Evolutionary conservation across 2,888 invertebrate species (phyloP).

Genomic region (Dyspetes luteomarginatus): DNA sequence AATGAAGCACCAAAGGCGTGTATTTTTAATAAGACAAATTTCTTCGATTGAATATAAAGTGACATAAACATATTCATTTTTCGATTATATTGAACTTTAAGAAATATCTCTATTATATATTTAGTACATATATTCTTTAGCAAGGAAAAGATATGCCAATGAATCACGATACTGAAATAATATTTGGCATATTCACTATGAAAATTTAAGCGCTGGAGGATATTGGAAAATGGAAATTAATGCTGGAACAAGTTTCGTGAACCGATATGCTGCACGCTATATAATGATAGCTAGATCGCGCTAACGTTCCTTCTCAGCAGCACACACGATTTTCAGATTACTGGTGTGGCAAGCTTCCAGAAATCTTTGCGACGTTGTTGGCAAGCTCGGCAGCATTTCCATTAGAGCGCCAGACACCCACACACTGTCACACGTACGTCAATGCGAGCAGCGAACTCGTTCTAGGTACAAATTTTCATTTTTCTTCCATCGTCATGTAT

Average conservation of each 20-base stretch:
- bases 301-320: constrained; percentile 21
- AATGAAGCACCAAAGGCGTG: too few relatives aligned
- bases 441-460: constrained; percentile 11
- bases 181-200: constrained; percentile 19
- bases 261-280: constrained; percentile 27
- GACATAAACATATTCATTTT: too few relatives aligned
- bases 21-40: too few relatives aligned
- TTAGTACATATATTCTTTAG: too few relatives aligned
- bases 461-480: constrained; percentile 15
- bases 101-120: too few relatives aligned
- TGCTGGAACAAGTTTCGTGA: constrained; percentile 64
- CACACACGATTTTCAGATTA: constrained; percentile 37
- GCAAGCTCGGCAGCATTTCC: constrained; percentile 63
- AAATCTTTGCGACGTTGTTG: constrained; percentile 64
- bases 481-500: constrained; percentile 44
- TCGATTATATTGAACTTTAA: too few relatives aligned
- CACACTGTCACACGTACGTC: constrained; percentile 38
- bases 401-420: constrained; percentile 44
- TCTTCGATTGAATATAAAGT: too few relatives aligned
- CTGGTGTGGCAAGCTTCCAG: constrained; percentile 67
- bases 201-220: constrained; percentile 13
- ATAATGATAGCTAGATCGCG: constrained; percentile 31
- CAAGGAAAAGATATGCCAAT: not conserved
- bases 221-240: constrained; percentile 64
- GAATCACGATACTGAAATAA: not conserved